Evolutionary conservation across 2,888 invertebrate species (phyloP), one percentile per base, ranked within the genome.

Genomic region (Mythimna albipuncta): DNA sequence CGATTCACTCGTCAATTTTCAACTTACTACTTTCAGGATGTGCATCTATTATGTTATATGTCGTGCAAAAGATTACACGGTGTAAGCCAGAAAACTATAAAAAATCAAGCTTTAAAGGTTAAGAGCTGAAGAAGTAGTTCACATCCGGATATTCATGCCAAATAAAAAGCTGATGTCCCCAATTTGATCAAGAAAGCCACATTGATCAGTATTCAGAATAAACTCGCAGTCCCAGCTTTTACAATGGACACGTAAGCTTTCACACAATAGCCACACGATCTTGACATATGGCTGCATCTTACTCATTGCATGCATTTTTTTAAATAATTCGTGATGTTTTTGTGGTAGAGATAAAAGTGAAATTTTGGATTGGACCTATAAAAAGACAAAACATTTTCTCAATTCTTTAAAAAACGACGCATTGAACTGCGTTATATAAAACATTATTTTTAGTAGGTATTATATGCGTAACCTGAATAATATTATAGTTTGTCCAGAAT

Each of bases 201-300:
- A 59, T 59, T 55, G 13, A n/a, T 62, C 32, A 55, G n/a, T 6
- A 32, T 57, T 67, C 26, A 59, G 26, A 68, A 52, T 52, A 47
- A 52, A 47, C 7, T n/a, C 2, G 11, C 61, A 50, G 21, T 57
- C 11, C 32, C 19, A 38, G 5, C 10, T 32, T 41, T 11, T 11
- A 41, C 64, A 73, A 68, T 54, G 38, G 44, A 19, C n/a, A 61
- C 52, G 26, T 58, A 52, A 54, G 32, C 26, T 32, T 68, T 11
- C 21, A 58, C 38, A 78, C 64, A 79, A 68, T 64, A 50, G 59
- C 32, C 62, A 26, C 64, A 62, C 55, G 55, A 44, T 41, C 62
- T 59, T 66, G 58, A 52, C 63, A 64, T 62, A 64, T 74, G 74
- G 68, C 47, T 11, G 64, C 21, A 54, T 62, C 21, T 64, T 59